Base-by-base conservation (phyloP, 2,797 vertebrate genomes). In the Lacerta viridis region DNA sequence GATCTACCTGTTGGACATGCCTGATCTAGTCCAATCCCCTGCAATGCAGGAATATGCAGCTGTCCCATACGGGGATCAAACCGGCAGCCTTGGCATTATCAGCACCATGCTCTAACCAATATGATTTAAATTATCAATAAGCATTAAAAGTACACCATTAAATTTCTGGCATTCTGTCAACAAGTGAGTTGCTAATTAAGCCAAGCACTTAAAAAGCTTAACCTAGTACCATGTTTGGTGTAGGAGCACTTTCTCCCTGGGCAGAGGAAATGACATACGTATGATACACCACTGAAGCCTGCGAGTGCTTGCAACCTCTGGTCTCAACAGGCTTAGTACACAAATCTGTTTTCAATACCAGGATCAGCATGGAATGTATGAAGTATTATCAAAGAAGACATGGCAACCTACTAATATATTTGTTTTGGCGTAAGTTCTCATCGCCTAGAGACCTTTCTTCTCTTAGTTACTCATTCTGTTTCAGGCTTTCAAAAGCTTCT, bases 281-380 rank as follows among this genome's bases (percentile, higher is more conserved):
- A 27, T 59, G 29, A 41, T 39, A 25, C 20, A 75, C 36, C 29
- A 46, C 77, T 80, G 77, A 80, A 80, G 46, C 50, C 39, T 85
- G 13, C 29, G 41, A 55, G 77, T 64, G 20, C 29, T 75, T 75
- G 59, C 39, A 66, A 76, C 61, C 9, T 82, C 55, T 11, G 18
- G 50, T 23, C 25, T 86, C 41, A 79, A n/a, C 46, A 69, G 76
- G 18, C 66, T 80, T 68, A 72, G 85, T 3, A 8, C 13, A 36
- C 29, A 69, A 69, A 71, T 59, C 61, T 79, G 64, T 46, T 86
- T 86, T 68, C 69, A 87, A 80, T 41, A n/a, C 36, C 25, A 61
- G 46, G 11, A 61, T 81, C 29, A n/a, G 9, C 68, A 13, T 36
- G 9, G 20, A 80, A 69, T 27, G 36, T 27, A 59, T 25, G 3